Conservation (phyloP, 2,797 vertebrate species). For the Sebastes steindachneri region DNA sequence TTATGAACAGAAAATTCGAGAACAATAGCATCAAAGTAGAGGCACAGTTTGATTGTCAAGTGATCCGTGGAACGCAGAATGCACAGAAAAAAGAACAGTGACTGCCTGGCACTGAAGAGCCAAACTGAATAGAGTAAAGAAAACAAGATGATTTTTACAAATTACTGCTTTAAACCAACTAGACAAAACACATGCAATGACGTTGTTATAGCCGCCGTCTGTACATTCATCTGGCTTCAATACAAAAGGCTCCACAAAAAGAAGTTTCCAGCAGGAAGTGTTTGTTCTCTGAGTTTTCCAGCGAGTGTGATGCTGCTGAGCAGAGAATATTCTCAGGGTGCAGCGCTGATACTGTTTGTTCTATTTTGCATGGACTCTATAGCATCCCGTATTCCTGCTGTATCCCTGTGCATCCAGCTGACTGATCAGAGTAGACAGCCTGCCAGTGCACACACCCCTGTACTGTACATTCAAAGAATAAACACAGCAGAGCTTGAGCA, state of each 20-base stretch:
- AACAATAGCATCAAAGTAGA: neutral
- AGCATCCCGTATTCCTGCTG: conserved; percentile 47
- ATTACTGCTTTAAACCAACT: neutral
- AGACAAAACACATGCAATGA: neutral
- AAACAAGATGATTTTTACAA: neutral
- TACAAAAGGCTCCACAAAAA: conserved; percentile 2
- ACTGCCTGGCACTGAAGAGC: neutral
- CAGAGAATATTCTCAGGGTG: conserved; percentile 41
- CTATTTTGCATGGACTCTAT: conserved; percentile 49
- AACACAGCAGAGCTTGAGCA: conserved; percentile 37
- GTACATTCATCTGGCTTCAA: neutral
- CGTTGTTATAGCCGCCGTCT: neutral
- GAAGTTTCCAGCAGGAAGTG: conserved; percentile 33
- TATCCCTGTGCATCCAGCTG: conserved; percentile 47
- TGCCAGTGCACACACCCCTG: conserved; percentile 18
- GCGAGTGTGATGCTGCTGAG: conserved; percentile 23
- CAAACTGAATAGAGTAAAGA: neutral
- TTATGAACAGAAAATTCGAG: neutral
- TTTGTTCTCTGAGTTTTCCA: conserved; percentile 35
- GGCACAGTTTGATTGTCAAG: neutral
- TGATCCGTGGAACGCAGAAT: neutral
- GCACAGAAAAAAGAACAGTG: neutral
- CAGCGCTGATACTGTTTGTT: conserved; percentile 55
- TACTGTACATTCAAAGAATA: conserved; percentile 44
- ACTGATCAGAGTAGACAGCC: conserved; percentile 63